These are phyloP conservation scores for Mirounga angustirostris DNA, from an alignment of 2,113 vertebrate species.

Conservation along the genomic window DNA sequence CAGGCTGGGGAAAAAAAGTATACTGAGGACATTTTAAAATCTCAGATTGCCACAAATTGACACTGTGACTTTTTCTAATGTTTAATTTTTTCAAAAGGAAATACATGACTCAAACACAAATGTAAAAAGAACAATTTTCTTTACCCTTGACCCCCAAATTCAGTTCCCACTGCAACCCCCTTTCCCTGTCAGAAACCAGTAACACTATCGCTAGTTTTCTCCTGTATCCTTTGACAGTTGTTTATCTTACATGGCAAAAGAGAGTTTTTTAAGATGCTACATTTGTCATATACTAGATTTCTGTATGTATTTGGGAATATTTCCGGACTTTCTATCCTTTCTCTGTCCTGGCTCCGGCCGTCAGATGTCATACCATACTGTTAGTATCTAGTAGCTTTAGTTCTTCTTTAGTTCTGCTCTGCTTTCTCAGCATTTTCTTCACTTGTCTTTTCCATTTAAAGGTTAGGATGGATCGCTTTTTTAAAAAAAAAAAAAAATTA, in stretches of 20 bases:
- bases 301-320: background rate
- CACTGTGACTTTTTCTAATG: slow-evolving; percentile 13
- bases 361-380: background rate
- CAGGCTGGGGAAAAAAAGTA: background rate
- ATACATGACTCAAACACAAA: slow-evolving; percentile 36
- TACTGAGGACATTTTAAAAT: background rate
- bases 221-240: background rate
- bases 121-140: background rate
- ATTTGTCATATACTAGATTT: background rate
- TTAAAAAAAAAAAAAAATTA: background rate
- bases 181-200: background rate
- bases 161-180: background rate
- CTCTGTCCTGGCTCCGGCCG: background rate
- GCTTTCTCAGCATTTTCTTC: slow-evolving; percentile 47
- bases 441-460: slow-evolving; percentile 10
- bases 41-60: background rate
- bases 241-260: background rate
- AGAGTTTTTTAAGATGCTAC: background rate
- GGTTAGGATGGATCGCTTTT: background rate
- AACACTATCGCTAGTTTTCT: background rate
- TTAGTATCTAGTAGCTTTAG: background rate
- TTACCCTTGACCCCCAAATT: background rate
- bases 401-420: background rate
- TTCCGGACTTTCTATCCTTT: background rate
- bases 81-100: slow-evolving; percentile 32